These are phyloP conservation scores for Rousettus madagascariensis DNA, from an alignment of 2,797 vertebrate genomes.

Conservation along the genomic window DNA sequence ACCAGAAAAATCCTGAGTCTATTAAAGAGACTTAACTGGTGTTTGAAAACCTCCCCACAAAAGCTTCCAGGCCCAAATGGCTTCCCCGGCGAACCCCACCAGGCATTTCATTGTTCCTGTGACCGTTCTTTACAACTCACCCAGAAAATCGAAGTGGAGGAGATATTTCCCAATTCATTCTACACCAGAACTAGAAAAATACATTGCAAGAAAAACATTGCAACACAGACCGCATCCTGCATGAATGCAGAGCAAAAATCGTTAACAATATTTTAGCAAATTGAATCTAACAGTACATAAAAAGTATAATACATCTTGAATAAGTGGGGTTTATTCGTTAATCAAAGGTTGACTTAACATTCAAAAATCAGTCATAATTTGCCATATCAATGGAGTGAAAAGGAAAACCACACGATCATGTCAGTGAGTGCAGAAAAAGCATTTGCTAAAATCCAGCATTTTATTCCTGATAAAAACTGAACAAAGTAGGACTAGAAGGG, in stretches of 20 bases:
- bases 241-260: background rate
- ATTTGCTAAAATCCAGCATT: background rate
- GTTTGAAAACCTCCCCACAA: background rate
- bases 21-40: background rate
- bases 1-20: background rate
- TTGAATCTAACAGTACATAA: background rate
- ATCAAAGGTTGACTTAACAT: background rate
- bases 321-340: background rate
- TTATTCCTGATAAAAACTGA: background rate
- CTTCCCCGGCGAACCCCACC: background rate
- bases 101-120: background rate
- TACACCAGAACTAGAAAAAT: background rate
- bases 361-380: background rate
- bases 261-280: background rate
- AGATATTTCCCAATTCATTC: background rate
- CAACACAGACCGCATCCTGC: background rate
- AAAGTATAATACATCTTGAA: background rate
- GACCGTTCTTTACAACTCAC: background rate
- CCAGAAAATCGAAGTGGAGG: background rate
- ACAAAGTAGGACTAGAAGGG: background rate
- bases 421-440: background rate
- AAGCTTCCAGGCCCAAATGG: background rate
- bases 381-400: background rate
- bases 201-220: background rate
- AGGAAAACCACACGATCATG: background rate